Percentiles rank a stretch among this genome's conserved stretches.
Conservation (phyloP, 2,113 vertebrate species). For the Myiagra hebetior region DNA sequence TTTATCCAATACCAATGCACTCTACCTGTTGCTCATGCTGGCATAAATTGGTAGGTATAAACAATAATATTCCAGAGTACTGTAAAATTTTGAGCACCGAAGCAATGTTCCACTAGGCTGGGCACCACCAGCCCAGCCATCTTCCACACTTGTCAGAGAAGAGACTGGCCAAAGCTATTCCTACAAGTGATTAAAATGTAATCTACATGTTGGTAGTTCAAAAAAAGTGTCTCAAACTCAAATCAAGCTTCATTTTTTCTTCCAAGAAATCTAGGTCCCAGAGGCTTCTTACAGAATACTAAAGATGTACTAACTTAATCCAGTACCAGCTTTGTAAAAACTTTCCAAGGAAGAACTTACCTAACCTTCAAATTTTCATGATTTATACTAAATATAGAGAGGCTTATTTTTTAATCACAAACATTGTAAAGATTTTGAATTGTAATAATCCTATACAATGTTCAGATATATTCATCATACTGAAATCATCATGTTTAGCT, state of each 20-base stretch:
- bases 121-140: background rate
- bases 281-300: background rate
- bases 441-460: background rate
- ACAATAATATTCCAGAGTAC: background rate
- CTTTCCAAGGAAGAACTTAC: background rate
- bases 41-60: background rate
- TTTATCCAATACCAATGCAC: background rate
- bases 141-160: background rate
- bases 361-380: background rate
- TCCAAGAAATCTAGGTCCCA: background rate
- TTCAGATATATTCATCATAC: background rate
- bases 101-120: background rate
- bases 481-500: background rate
- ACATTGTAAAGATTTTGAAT: background rate
- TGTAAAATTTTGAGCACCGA: background rate
- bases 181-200: background rate
- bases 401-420: background rate
- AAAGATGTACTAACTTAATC: background rate
- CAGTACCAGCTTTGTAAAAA: background rate
- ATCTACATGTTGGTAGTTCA: background rate
- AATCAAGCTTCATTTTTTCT: background rate
- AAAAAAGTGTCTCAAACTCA: background rate
- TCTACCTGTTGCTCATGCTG: background rate
- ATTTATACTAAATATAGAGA: background rate
- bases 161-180: background rate